phyloP scores from a whole-genome alignment of 2,888 invertebrate species.

The Agonopterix subpropinquella region DNA sequence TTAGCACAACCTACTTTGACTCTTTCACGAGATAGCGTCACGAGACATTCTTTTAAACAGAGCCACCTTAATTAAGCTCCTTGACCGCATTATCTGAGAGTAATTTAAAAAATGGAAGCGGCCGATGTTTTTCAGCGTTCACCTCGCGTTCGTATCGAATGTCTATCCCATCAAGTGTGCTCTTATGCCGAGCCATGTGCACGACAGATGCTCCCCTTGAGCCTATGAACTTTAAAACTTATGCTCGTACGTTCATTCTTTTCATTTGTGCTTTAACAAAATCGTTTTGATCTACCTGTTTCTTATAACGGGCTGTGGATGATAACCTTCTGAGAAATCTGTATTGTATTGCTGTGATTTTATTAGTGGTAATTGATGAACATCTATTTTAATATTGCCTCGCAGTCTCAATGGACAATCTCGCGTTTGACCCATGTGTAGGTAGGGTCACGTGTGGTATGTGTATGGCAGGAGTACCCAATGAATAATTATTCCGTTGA shows the following conservation, averaged over 20 bases:
- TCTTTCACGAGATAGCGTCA: conserved; percentile 21
- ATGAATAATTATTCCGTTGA: conserved; percentile 31
- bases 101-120: conserved; percentile 33
- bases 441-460: conserved; percentile 9
- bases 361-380: background rate
- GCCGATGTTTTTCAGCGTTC: conserved; percentile 34
- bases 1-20: conserved; percentile 34
- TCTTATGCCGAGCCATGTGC: conserved; percentile 60
- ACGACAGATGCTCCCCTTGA: conserved; percentile 59
- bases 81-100: conserved; percentile 46
- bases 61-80: conserved; percentile 31
- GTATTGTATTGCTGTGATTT: background rate
- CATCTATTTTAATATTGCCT: background rate
- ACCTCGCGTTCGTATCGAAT: conserved; percentile 35
- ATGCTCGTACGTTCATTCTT: conserved; percentile 22
- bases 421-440: background rate
- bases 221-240: conserved; percentile 30
- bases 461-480: conserved; percentile 24
- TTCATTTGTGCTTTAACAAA: background rate
- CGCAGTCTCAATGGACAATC: background rate
- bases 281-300: background rate
- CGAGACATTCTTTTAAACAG: conserved; percentile 22
- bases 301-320: background rate
- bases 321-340: background rate
- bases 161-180: conserved; percentile 51